phyloP scores from a whole-genome alignment of 2,888 invertebrate genomes.

The Anticlea derivata region DNA sequence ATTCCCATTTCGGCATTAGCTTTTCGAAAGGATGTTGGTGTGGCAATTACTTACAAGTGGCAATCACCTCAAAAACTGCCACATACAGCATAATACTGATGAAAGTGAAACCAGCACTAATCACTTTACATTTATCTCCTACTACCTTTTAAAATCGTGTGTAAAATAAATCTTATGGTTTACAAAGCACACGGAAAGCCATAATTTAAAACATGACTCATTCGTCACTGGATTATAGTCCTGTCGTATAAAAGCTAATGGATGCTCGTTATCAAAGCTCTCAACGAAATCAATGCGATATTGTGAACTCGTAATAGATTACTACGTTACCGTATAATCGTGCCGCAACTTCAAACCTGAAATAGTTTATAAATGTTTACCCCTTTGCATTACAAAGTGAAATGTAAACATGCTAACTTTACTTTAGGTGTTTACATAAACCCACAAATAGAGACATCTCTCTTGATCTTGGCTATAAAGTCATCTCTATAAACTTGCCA shows the following conservation, averaged over 20 bases:
- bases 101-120: constrained; percentile 26
- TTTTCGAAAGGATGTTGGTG: too few species aligned
- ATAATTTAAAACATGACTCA: constrained; percentile 26
- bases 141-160: constrained; percentile 15
- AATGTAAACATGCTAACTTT: constrained; percentile 45
- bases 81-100: constrained; percentile 5
- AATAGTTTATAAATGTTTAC: constrained; percentile 58
- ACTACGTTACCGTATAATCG: constrained; percentile 46
- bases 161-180: constrained; percentile 12
- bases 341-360: constrained; percentile 43
- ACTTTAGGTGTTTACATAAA: constrained; percentile 37
- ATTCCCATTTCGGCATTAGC: too few species aligned
- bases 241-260: constrained; percentile 44
- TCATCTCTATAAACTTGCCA: constrained; percentile 19
- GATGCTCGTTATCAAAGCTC: constrained; percentile 38
- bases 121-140: constrained; percentile 21
- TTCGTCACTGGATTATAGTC: constrained; percentile 32
- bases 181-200: constrained; percentile 6
- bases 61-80: constrained; percentile 13
- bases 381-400: constrained; percentile 42
- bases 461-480: constrained; percentile 36
- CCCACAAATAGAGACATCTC: constrained; percentile 36
- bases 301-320: constrained; percentile 50
- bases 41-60: neutral
- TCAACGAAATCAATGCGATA: constrained; percentile 35